These are phyloP conservation scores for Diachrysia chrysitis DNA, from an alignment of 2,888 invertebrate species.

Conservation along the genomic window DNA sequence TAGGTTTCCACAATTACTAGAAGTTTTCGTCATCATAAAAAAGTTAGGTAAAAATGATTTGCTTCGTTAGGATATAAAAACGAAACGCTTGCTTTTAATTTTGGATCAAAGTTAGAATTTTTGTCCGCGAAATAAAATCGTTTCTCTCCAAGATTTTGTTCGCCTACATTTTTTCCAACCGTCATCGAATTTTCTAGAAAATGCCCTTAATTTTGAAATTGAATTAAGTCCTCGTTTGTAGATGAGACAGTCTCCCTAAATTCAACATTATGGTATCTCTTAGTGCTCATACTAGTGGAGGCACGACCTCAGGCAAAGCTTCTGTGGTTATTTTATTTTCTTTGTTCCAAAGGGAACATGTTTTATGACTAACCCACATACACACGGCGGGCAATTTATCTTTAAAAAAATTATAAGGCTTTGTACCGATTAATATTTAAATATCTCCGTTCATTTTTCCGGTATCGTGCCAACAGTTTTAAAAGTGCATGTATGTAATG, in stretches of 20 bases:
- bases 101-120: not conserved
- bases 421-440: slow-evolving; percentile 7
- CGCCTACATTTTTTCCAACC: not conserved
- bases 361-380: slow-evolving; percentile 6
- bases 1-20: not conserved
- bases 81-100: not conserved
- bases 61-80: not conserved
- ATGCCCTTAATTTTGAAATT: not conserved
- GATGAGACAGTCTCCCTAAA: not conserved
- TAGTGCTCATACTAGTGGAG: not conserved
- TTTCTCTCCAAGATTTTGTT: not conserved
- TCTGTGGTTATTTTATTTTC: slow-evolving; percentile 2
- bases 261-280: not conserved
- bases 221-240: not conserved
- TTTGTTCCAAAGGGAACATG: slow-evolving; percentile 9
- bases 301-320: not conserved
- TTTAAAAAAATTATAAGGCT: slow-evolving; percentile 3
- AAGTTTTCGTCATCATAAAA: not conserved
- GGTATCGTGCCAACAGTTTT: not conserved
- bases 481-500: not conserved
- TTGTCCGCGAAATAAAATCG: not conserved
- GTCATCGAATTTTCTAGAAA: not conserved
- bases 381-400: not conserved
- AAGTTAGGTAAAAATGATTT: not conserved
- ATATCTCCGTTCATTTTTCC: slow-evolving; percentile 7